Evolutionary conservation across 2,888 invertebrate genomes (phyloP).

Genomic region (Coecobrya sp.): DNA sequence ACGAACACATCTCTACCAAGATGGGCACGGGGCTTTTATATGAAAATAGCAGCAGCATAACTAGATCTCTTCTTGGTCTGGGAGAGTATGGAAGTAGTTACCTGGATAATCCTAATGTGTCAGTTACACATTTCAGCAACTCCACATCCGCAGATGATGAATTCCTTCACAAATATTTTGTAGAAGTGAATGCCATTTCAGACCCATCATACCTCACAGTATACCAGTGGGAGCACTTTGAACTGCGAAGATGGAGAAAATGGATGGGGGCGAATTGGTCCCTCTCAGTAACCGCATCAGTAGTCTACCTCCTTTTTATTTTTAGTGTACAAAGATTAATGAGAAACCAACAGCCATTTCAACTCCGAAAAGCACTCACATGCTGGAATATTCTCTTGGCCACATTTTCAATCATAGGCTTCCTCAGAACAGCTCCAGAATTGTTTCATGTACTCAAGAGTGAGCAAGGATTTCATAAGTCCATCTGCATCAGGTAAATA

Average conservation of each 20-base stretch:
- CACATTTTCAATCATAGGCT: slow-evolving; percentile 97
- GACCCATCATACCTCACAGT: slow-evolving; percentile 84
- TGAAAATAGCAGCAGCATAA: slow-evolving; percentile 78
- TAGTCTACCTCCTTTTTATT: slow-evolving; percentile 97
- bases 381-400: slow-evolving; percentile 98
- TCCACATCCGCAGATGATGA: slow-evolving; percentile 53
- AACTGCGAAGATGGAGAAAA: slow-evolving; percentile 89
- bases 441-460: slow-evolving; percentile 93
- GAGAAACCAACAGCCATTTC: slow-evolving; percentile 96
- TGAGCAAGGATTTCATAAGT: slow-evolving; percentile 97
- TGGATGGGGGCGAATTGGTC: slow-evolving; percentile 99
- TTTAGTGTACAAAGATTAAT: slow-evolving; percentile 98
- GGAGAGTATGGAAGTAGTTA: slow-evolving; percentile 82
- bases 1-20: slow-evolving; percentile 57
- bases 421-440: slow-evolving; percentile 97
- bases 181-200: slow-evolving; percentile 81
- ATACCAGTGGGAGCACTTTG: slow-evolving; percentile 85
- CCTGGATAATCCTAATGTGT: slow-evolving; percentile 79
- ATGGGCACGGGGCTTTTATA: slow-evolving; percentile 78
- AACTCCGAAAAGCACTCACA: slow-evolving; percentile 94
- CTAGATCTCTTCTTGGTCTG: slow-evolving; percentile 66
- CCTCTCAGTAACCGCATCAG: slow-evolving; percentile 95
- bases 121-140: slow-evolving; percentile 58
- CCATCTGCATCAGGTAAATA: slow-evolving; percentile 95
- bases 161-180: slow-evolving; percentile 76